Conservation (phyloP, 2,888 invertebrate genomes). For the Lapara coniferarum region DNA sequence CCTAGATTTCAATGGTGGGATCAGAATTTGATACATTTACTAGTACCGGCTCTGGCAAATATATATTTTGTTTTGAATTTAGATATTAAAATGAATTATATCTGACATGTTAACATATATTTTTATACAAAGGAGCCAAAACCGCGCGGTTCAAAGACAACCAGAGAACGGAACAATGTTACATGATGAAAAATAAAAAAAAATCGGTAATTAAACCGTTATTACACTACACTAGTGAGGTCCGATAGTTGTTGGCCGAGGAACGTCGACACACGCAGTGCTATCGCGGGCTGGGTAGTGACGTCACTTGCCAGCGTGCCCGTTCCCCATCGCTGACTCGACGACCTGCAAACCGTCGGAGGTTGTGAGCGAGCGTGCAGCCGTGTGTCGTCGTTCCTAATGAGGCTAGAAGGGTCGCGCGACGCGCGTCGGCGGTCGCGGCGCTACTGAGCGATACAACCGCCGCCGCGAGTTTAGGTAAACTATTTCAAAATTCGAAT, state of each 20-base stretch:
- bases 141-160: constrained; percentile 27
- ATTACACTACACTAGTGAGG: constrained; percentile 80
- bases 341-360: constrained; percentile 76
- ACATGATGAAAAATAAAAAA: constrained; percentile 41
- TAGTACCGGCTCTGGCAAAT: constrained; percentile 9
- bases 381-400: constrained; percentile 82
- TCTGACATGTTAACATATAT: constrained; percentile 2
- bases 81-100: constrained; percentile 1
- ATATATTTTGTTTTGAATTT: constrained; percentile 7
- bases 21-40: background rate
- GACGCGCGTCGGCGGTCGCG: constrained; percentile 52
- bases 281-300: constrained; percentile 51
- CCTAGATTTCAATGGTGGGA: background rate
- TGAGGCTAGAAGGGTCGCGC: constrained; percentile 62
- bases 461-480: constrained; percentile 7
- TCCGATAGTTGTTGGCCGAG: constrained; percentile 75
- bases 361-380: constrained; percentile 68
- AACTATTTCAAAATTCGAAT: constrained; percentile 24
- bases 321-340: constrained; percentile 71
- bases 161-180: constrained; percentile 22
- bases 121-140: constrained; percentile 28
- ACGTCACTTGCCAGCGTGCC: constrained; percentile 73
- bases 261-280: constrained; percentile 82
- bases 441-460: constrained; percentile 29
- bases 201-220: constrained; percentile 48